Conservation (phyloP, 2,113 vertebrate genomes). For the cat (Felis catus) region F.catus_Fca126_mat1.0 CM031415.1:54857501-54858000, state of each 20-base stretch:
- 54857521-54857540: not conserved
- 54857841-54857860: slow-evolving; percentile 82
- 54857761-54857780: slow-evolving; percentile 87
- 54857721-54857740: slow-evolving; percentile 73
- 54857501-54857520: not conserved
- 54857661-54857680: slow-evolving; percentile 84
- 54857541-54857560: not conserved
- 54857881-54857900: slow-evolving; percentile 95
- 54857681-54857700: slow-evolving; percentile 88
- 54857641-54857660: not conserved
- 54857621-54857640: slow-evolving; percentile 77
- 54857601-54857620: slow-evolving; percentile 83
- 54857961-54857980: slow-evolving; percentile 57
- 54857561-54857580: not conserved
- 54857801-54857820: slow-evolving; percentile 88
- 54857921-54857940: slow-evolving; percentile 91
- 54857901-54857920: slow-evolving; percentile 92
- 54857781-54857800: slow-evolving; percentile 86
- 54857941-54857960: slow-evolving; percentile 83
- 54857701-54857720: slow-evolving; percentile 84
- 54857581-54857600: slow-evolving; percentile 39
- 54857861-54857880: slow-evolving; percentile 85
- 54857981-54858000: slow-evolving; percentile 1
- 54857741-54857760: slow-evolving; percentile 88
- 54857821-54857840: slow-evolving; percentile 84